Percentiles rank a stretch among this genome's conserved stretches.
Evolutionary conservation across 2,113 vertebrate species (phyloP).

Genomic region (Numenius arquata): DNA sequence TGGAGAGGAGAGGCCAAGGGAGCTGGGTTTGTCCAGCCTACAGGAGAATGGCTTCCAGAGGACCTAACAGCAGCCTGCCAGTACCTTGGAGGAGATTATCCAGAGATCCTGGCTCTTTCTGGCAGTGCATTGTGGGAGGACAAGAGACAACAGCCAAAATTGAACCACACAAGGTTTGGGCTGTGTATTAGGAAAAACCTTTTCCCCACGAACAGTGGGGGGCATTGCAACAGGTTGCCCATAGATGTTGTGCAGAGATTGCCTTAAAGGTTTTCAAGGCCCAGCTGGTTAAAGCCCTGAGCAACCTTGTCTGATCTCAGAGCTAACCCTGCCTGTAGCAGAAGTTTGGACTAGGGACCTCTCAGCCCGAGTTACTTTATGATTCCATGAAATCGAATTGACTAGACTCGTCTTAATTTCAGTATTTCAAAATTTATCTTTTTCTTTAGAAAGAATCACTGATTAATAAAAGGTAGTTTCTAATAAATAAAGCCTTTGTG

Average conservation of each 20-base stretch:
- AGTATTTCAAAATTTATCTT: not conserved
- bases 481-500: not conserved
- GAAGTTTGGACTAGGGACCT: not conserved
- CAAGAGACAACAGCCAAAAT: not conserved
- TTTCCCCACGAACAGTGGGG: not conserved
- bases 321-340: not conserved
- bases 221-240: not conserved
- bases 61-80: not conserved
- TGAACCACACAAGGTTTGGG: not conserved
- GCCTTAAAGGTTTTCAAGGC: not conserved
- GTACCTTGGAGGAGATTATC: not conserved
- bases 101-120: not conserved
- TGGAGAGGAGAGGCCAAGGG: not conserved
- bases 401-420: not conserved
- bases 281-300: not conserved
- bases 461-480: not conserved
- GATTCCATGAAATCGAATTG: not conserved
- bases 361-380: not conserved
- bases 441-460: not conserved
- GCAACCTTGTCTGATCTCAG: not conserved
- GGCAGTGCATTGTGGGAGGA: not conserved
- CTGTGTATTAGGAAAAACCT: not conserved
- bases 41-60: not conserved
- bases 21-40: not conserved
- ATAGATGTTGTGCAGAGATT: not conserved